A percentile compares a stretch with the other conserved stretches of the same genome.
phyloP scores from a whole-genome alignment of 1,140 invertebrate genomes.

The Saxidomus purpurata region DNA sequence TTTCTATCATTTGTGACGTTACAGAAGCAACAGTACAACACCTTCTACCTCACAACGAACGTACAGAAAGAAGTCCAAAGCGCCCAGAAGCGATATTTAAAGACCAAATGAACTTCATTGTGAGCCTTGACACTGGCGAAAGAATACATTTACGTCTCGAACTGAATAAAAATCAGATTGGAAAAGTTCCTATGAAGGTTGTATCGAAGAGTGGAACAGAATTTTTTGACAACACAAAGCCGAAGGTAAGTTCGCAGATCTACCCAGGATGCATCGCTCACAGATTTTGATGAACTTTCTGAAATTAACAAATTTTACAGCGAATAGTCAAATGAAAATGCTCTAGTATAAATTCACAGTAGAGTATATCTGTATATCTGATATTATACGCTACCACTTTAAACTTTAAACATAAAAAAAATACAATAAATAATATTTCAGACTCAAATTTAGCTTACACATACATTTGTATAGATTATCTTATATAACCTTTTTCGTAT shows the following conservation, averaged over 20 bases:
- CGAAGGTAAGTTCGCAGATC: not conserved
- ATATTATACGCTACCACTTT: too few species aligned
- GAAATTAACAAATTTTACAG: too few species aligned
- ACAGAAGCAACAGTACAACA: not conserved
- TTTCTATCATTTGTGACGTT: not conserved
- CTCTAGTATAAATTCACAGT: not conserved
- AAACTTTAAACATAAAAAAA: too few species aligned
- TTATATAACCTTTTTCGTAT: too few species aligned
- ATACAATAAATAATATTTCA: too few species aligned
- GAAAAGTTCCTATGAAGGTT: not conserved
- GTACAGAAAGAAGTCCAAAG: not conserved
- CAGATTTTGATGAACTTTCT: too few species aligned
- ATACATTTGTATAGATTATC: too few species aligned
- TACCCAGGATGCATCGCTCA: too few species aligned
- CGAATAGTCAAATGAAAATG: too few species aligned
- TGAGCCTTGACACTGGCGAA: not conserved
- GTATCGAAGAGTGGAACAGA: not conserved
- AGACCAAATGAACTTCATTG: not conserved
- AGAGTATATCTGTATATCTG: too few species aligned
- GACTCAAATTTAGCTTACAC: too few species aligned
- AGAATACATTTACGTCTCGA: not conserved
- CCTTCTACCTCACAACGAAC: not conserved
- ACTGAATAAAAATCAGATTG: not conserved
- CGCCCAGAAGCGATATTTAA: not conserved
- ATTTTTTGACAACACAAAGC: not conserved